Base-by-base conservation (phyloP, 2,113 vertebrate genomes). In the Cettia cetti region DNA sequence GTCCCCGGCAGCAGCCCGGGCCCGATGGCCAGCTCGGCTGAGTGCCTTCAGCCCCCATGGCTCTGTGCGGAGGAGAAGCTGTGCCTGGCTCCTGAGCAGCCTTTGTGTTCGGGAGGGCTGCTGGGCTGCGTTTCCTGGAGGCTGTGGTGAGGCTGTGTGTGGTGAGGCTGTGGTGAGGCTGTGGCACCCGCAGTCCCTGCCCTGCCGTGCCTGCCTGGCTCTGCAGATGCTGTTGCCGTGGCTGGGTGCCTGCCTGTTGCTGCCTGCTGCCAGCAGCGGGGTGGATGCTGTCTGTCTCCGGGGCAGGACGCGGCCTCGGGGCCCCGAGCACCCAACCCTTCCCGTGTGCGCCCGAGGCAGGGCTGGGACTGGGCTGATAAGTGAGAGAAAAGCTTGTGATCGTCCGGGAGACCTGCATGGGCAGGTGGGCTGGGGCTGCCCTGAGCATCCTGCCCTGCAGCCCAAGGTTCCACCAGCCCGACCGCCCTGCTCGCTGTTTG, bases 181-280 rank as follows among this genome's bases (percentile, higher is more conserved):
- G 39, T 1, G 4, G 20, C 26, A 50, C 50, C 0, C 40, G 2
- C 0, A 2, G 23, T 3, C 59, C 2, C 0, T 0, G 7, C 21
- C 45, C 63, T 61, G 80, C 68, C 20, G 2, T 31, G 35, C 45
- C 22, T 13, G 11, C 56, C 24, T 3, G 20, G 17, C 50, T 31
- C 72, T 27, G 56, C 17, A n/a, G 53, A 21, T 20, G 71, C 84
- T 42, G n/a, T 10, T 53, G 13, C 35, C 0, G 0, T 33, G 2
- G 9, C 68, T 44, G 72, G 22, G 11, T 15, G 47, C 0, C 21
- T 80, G n/a, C 10, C 9, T 33, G 19, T 31, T 66, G 60, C 37
- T 49, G 49, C 11, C 47, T 40, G 60, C n/a, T 72, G 54, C 31
- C 33, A 17, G 9, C 59, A 21, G 63, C 15, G 4, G 23, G 23